These are phyloP conservation scores for Poecilia gillii DNA, from an alignment of 2,797 vertebrate species.

Conservation along the genomic window DNA sequence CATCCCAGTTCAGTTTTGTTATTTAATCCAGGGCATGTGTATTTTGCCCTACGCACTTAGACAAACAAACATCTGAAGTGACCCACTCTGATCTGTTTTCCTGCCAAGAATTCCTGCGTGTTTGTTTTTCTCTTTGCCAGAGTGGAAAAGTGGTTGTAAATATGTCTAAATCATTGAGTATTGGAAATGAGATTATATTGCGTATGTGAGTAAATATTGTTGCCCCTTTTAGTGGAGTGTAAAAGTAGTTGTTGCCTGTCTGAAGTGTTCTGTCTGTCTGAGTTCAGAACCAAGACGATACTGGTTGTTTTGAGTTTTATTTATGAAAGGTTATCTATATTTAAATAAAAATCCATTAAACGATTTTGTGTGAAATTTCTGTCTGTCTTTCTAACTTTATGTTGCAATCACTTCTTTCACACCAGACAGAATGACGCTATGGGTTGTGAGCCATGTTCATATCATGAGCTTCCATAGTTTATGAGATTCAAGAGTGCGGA, in stretches of 20 bases:
- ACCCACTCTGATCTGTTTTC: not conserved
- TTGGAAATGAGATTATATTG: conserved; percentile 24
- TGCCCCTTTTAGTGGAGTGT: conserved; percentile 20
- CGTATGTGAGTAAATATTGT: conserved; percentile 18
- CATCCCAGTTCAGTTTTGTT: conserved; percentile 73
- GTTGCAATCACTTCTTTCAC: not conserved
- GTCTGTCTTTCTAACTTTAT: too few species aligned
- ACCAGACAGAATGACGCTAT: not conserved
- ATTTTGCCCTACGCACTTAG: conserved; percentile 53
- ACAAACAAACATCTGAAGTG: not conserved
- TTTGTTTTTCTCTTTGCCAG: conserved; percentile 13
- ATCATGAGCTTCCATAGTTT: not conserved
- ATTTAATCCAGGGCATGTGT: conserved; percentile 81
- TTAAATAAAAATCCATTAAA: conserved; percentile 13
- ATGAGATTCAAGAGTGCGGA: conserved; percentile 11
- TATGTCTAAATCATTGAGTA: conserved; percentile 37
- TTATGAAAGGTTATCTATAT: conserved; percentile 27
- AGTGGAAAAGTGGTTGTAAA: conserved; percentile 49
- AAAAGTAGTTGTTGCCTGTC: conserved; percentile 12
- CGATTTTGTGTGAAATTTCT: not conserved
- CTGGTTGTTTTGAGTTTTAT: conserved; percentile 37
- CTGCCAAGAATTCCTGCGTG: not conserved
- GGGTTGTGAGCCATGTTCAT: not conserved
- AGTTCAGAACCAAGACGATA: not conserved
- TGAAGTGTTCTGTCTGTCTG: not conserved